A percentile compares a stretch with the other conserved stretches of the same genome.
phyloP scores from a whole-genome alignment of 2,113 vertebrate species.

The Psilopogon haemacephalus region DNA sequence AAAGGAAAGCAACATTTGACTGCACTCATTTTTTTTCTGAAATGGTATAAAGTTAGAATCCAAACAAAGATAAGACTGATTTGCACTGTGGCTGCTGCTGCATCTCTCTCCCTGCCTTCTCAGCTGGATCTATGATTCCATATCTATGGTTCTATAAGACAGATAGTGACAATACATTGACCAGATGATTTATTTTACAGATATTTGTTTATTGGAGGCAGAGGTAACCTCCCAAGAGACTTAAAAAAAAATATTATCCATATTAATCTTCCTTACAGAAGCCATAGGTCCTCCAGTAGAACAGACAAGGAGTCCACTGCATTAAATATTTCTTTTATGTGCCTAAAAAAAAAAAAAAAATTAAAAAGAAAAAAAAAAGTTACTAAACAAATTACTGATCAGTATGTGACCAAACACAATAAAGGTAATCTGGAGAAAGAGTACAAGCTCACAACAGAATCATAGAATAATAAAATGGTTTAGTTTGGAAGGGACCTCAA shows the following conservation, averaged over 20 bases:
- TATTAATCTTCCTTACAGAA: background rate
- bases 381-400: background rate
- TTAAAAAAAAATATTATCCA: background rate
- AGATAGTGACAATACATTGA: background rate
- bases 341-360: background rate
- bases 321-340: background rate
- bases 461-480: too few relatives aligned
- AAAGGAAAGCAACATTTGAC: too few relatives aligned
- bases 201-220: background rate
- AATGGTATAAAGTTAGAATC: too few relatives aligned
- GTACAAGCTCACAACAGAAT: background rate
- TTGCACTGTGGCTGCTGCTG: too few relatives aligned
- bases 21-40: too few relatives aligned
- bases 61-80: too few relatives aligned
- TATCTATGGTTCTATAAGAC: too few relatives aligned
- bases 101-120: too few relatives aligned
- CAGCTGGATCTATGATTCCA: too few relatives aligned
- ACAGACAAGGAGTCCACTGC: background rate
- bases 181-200: background rate
- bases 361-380: background rate
- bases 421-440: background rate
- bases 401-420: fast-evolving
- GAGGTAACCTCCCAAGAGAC: background rate
- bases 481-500: too few relatives aligned
- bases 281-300: background rate